Base-by-base conservation (phyloP, 2,888 invertebrate genomes). In the Epinotia ramella region DNA sequence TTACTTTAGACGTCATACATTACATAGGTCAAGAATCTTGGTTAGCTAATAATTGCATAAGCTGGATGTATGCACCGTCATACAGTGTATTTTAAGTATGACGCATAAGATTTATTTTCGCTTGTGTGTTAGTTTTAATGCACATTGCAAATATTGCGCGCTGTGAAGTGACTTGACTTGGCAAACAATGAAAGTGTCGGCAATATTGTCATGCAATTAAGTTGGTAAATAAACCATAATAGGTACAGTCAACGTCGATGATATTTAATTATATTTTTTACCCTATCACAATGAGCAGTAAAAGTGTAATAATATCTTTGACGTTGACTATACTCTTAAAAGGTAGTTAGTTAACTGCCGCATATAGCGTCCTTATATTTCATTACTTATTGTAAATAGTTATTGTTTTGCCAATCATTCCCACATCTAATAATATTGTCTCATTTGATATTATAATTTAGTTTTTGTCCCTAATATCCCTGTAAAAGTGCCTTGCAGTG, bases 1-100 rank as follows among this genome's bases (percentile, higher is more conserved):
- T 59, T 57, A 60, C 46, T 57, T 73, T 11, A 65, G 33, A 28
- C 12, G 18, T 46, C 57, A 60, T 66, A 33, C 46, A 33, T 73
- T 60, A 16, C 66, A 49, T 53, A 60, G 66, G 33, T 73, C 33
- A 49, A 73, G 59, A 73, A 28, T 49, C 12, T 13, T 40, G 12
- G 12, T 20, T 63, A 13, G 16, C 49, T 12, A 68, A 49, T 12
- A 68, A 49, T 16, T 68, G 40, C 18, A 7, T 24, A 18, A 16
- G 16, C 28, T 60, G 28, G 24, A 20, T 57, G 12, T 7, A 40
- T 57, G 18, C 1, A 20, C 6, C 28, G 3, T 57, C 44, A 20
- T 56, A 12, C 40, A 57, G 18, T 33, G 16, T 2, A 68, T 57
- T 68, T 68, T 33, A 20, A 40, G 11, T 3, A 3, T 11, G 6